Evolutionary conservation across 2,888 invertebrate species (phyloP), one percentile per base, ranked within the genome.

Genomic region (Drosophila peninsularis): DNA sequence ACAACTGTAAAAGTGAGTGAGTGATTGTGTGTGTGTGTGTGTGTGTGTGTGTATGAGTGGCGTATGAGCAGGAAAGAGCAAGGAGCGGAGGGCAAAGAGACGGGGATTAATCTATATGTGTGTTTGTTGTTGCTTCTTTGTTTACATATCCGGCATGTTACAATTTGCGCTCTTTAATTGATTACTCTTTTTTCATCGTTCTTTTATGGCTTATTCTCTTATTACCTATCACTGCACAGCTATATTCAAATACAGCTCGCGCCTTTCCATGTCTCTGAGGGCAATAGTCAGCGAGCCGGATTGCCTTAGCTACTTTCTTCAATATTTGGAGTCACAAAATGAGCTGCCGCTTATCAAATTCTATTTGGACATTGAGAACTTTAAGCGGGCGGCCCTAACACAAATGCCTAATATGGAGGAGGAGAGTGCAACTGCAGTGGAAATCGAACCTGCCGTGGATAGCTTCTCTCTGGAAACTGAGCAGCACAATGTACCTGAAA

Each of bases 231-330:
- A 11, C 30, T 47, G 11, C 67, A 9, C 74, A 91, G 91, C 90
- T 65, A 81, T 90, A 52, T 90, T 91, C 52, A 83, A 89, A 71
- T 90, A 88, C 64, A 84, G 88, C 41, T 92, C 92, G 0, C 94
- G 95, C 63, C 93, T 98, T 57, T 96, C 96, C 5, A 95, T 96
- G 93, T 95, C 94, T 56, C 93, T 98, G 67, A 93, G 94, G 66
- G 96, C 97, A 87, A 95, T 97, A 75, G 93, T 98, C 17, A 92
- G 94, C 30, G 97, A 97, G 92, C 96, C 96, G 90, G 95, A 95
- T 90, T 96, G 96, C 62, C 93, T 98, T 30, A 95, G 95, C 50
- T 96, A 97, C 92, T 97, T 98, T 91, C 94, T 97, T 61, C 96
- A 97, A 88, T 98, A 95, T 92, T 94, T 98, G 94, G 97, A 97